These are phyloP conservation scores for Sesia apiformis DNA, from an alignment of 2,888 invertebrate species.

Conservation along the genomic window DNA sequence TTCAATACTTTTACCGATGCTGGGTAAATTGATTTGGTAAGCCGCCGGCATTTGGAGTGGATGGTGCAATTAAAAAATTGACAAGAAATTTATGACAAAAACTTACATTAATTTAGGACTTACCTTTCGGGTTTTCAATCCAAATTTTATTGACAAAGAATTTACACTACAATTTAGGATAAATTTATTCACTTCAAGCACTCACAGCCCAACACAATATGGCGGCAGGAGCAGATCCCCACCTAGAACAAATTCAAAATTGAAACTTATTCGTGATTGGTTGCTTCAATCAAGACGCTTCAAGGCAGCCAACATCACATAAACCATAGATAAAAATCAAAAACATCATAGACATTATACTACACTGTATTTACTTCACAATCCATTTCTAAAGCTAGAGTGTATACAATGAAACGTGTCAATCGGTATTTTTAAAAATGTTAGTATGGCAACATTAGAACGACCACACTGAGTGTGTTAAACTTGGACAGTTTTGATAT, in stretches of 20 bases:
- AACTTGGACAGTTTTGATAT: too few relatives aligned
- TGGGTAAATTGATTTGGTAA: constrained; percentile 6
- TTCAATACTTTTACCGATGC: constrained; percentile 11
- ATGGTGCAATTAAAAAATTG: constrained; percentile 13
- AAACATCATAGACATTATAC: background rate
- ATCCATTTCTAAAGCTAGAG: too few relatives aligned
- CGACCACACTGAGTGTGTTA: too few relatives aligned
- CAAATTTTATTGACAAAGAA: constrained; percentile 53
- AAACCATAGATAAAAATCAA: constrained; percentile 6
- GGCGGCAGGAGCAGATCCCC: constrained; percentile 68
- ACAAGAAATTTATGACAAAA: constrained; percentile 44
- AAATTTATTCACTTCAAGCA: constrained; percentile 60
- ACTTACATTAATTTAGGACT: constrained; percentile 42
- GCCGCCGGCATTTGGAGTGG: constrained; percentile 30
- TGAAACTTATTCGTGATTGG: constrained; percentile 54
- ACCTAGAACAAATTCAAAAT: constrained; percentile 66
- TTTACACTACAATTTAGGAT: constrained; percentile 49
- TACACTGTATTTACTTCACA: background rate
- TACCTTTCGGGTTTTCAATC: constrained; percentile 61
- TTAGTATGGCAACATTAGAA: too few relatives aligned
- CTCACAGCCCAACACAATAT: constrained; percentile 70
- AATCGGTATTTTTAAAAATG: too few relatives aligned
- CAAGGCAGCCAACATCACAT: constrained; percentile 36
- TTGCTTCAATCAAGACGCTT: constrained; percentile 48
- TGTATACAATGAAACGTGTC: too few relatives aligned